phyloP scores from a whole-genome alignment of 2,888 invertebrate species.

The Odontocerum albicorne region DNA sequence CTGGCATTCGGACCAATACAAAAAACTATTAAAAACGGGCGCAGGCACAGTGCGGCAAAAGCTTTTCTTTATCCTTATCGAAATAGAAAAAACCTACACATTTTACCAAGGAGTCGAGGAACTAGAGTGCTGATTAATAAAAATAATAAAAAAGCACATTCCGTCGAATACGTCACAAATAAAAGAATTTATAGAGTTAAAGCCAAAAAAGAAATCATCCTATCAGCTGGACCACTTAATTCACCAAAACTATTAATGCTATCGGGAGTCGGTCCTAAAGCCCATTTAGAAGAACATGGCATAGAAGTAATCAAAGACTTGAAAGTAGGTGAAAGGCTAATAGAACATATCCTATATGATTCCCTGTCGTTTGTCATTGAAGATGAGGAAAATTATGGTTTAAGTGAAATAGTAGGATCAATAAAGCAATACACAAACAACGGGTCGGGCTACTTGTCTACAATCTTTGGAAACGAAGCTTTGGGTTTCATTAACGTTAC shows the following conservation, averaged over 20 bases:
- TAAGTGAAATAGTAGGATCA: slow-evolving; percentile 41
- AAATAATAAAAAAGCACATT: slow-evolving; percentile 63
- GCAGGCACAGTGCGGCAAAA: slow-evolving; percentile 66
- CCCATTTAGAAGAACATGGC: slow-evolving; percentile 55
- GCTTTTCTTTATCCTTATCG: slow-evolving; percentile 64
- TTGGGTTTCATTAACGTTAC: slow-evolving; percentile 63
- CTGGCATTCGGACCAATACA: slow-evolving; percentile 69
- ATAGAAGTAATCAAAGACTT: slow-evolving; percentile 64
- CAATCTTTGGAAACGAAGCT: slow-evolving; percentile 63
- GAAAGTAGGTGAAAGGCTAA: slow-evolving; percentile 67
- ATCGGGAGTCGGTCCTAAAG: slow-evolving; percentile 63
- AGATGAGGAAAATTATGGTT: slow-evolving; percentile 40
- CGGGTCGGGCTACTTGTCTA: slow-evolving; percentile 51
- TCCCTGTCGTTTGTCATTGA: slow-evolving; percentile 53
- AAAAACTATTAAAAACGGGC: slow-evolving; percentile 59
- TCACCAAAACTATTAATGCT: slow-evolving; percentile 91
- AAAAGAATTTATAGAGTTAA: slow-evolving; percentile 50
- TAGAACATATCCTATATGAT: slow-evolving; percentile 62
- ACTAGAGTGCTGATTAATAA: slow-evolving; percentile 68
- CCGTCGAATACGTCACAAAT: slow-evolving; percentile 67
- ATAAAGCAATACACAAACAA: slow-evolving; percentile 43
- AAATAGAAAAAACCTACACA: slow-evolving; percentile 65
- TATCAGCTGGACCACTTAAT: slow-evolving; percentile 85
- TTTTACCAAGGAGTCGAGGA: slow-evolving; percentile 64
- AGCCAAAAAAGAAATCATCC: slow-evolving; percentile 77